Evolutionary conservation across 2,888 invertebrate species (phyloP), one percentile per base, ranked within the genome.

Genomic region (Bhutanitis thaidina): DNA sequence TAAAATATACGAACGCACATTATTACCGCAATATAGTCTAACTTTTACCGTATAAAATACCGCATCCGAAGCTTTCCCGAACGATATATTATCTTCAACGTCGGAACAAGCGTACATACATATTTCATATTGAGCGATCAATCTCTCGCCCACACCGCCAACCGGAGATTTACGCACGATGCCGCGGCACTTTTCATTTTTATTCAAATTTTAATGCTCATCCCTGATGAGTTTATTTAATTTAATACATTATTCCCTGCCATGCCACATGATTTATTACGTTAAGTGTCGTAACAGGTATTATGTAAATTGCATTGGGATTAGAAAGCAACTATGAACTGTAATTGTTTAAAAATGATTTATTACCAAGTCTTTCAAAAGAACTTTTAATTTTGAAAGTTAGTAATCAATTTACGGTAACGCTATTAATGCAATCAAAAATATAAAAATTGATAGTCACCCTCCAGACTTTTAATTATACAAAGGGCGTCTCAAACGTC

Each of bases 111-210:
- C 55, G 52, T 58, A 73, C 75, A 80, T 58, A 73, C 75, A 80
- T 79, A 79, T 76, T 73, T 80, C 80, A 80, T 75, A 71, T 58
- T 55, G 62, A 60, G 65, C 71, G 60, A 87, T 87, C 81, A 78
- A 83, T 87, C 86, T 75, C 72, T 57, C 74, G 65, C 84, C 82
- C 72, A 76, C 81, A 61, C 59, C 62, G 61, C 51, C 14, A 35
- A 50, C 56, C 63, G 44, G 59, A 74, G 76, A 76, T 79, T 75
- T 73, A 76, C 67, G 64, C 59, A 60, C 56, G 61, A 57, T 56
- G 62, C 60, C 55, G 59, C 65, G 64, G 64, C 59, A 59, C 65
- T 71, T 75, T 73, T 74, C 69, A 70, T 75, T 77, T 74, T 78
- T 73, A 77, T 77, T 72, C 66, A 74, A 73, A 75, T 73, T 75